Evolutionary conservation across 2,113 vertebrate genomes (phyloP), one percentile per base, ranked within the genome.

Genomic region (Pavo muticus): DNA sequence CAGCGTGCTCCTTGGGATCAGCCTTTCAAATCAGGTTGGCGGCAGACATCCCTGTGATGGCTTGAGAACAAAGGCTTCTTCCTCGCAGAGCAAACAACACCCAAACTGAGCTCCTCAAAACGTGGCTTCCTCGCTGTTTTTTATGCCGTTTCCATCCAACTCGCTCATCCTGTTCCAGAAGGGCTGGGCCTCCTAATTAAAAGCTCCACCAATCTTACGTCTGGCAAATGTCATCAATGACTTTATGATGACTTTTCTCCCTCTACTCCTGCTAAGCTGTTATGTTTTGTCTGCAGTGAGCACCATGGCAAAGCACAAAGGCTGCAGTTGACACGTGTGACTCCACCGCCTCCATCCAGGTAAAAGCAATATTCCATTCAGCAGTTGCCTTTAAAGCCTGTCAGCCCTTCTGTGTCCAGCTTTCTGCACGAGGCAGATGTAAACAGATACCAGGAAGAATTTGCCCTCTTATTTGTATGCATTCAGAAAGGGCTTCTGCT

Each of bases 111-210:
- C 82, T 79, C 91, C 91, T 90, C 80, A 77, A 94, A 96, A 90
- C 85, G 94, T 44, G 83, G 52, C 67, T 89, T 95, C 92, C 81
- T 96, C 94, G 92, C 44, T 27, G 88, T 93, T 97, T 96, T 96
- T 96, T 76, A 95, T 94, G 88, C 74, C 16, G 9, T 94, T 96
- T 97, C 88, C 95, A 94, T 86, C 86, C 73, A 50, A 93, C 97
- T 97, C 50, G 97, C 90, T 97, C 30, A 1, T 91, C 97, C 96
- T 95, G 97, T 97, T 96, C 78, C 48, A 11, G 76, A 69, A 96
- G 96, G 97, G 95, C 57, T 90, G 90, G 94, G 95, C 90, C 87
- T 91, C 19, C 0, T 94, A 95, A 96, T 97, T 94, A 96, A 89
- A 95, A 83, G 72, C 87, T 86, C 87, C 29, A 54, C 78, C 45